Evolutionary conservation across 2,888 invertebrate genomes (phyloP).

Genomic region (Drosophila neotestacea): DNA sequence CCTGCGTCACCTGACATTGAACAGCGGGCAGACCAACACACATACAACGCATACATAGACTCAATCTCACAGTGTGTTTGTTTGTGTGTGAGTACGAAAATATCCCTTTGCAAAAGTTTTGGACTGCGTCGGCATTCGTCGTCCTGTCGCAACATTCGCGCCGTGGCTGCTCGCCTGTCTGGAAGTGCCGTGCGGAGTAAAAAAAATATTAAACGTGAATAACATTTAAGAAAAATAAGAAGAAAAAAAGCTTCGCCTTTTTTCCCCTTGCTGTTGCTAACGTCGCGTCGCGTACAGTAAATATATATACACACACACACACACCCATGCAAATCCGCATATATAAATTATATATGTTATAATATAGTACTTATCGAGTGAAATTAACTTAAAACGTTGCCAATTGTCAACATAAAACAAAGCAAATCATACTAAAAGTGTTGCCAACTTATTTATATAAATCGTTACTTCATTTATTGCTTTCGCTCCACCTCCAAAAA

Average conservation of each 20-base stretch:
- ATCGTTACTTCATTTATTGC: slow-evolving; percentile 21
- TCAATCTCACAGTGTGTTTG: slow-evolving; percentile 7
- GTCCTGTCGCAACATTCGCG: slow-evolving; percentile 69
- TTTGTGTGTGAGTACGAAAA: slow-evolving; percentile 40
- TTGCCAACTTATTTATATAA: slow-evolving; percentile 19
- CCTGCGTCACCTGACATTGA: slow-evolving; percentile 83
- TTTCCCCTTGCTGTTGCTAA: slow-evolving; percentile 58
- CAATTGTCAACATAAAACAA: slow-evolving; percentile 25
- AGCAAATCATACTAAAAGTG: slow-evolving; percentile 27
- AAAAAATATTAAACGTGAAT: slow-evolving; percentile 26
- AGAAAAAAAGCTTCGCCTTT: slow-evolving; percentile 50
- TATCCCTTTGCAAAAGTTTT: slow-evolving; percentile 68
- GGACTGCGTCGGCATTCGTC: slow-evolving; percentile 63
- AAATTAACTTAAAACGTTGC: slow-evolving; percentile 33
- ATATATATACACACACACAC: slow-evolving; percentile 25
- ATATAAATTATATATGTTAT: slow-evolving; percentile 54
- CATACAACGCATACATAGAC: slow-evolving; percentile 13
- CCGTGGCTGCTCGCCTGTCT: slow-evolving; percentile 76
- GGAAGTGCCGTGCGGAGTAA: slow-evolving; percentile 74
- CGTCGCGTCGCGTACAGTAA: slow-evolving; percentile 53
- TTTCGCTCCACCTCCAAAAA: slow-evolving; percentile 19
- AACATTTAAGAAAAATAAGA: slow-evolving; percentile 11
- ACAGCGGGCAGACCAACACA: slow-evolving; percentile 62
- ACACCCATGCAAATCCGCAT: slow-evolving; percentile 21
- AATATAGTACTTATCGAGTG: slow-evolving; percentile 18